Base-by-base conservation (phyloP, 2,113 vertebrate species). In the Plestiodon gilberti region DNA sequence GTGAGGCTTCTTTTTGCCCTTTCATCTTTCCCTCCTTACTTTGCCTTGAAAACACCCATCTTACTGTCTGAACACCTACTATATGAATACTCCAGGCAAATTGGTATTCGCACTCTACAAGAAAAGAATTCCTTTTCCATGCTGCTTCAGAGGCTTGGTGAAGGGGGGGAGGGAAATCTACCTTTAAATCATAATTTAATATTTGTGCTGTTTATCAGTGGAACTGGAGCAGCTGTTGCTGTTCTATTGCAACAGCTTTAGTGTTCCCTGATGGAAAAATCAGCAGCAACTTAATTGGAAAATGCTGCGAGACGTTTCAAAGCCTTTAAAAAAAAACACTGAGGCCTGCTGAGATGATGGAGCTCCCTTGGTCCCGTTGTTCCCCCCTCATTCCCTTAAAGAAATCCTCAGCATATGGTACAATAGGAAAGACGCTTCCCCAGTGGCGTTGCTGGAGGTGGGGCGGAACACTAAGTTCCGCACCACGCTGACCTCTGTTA, bases 121-220 rank as follows among this genome's bases (percentile, higher is more conserved):
- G 2, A 84, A 85, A 76, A 86, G 87, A 81, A n/a, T 33, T 83
- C 84, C 84, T 78, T 89, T 88, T 77, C 59, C 83, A 70, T 81
- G 85, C 38, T 90, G 86, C 89, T 59, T 86, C 88, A 90, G 87
- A 90, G 89, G 71, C 2, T 3, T 30, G 43, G 38, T 75, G 81
- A 88, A 84, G 74, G 78, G 85, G 75, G 83, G 83, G 67, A 55
- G 17, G 40, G 85, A 89, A 92, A 92, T 84, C 94, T 87, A 25
- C 10, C 1, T 33, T 25, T 22, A n/a, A 74, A 89, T 0, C 0
- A 65, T 85, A 92, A 92, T 10, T 91, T 81, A 85, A 64, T 75
- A 78, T 83, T 62, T 76, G 90, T 13, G 84, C 87, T 88, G 87
- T 71, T 83, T 73, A 62, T 90, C 71, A 22, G 43, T 2, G 9